Percentiles rank a stretch among this genome's conserved stretches.
Conservation (phyloP, 1,140 invertebrate species). For the Drosophila kohkoa region DNA sequence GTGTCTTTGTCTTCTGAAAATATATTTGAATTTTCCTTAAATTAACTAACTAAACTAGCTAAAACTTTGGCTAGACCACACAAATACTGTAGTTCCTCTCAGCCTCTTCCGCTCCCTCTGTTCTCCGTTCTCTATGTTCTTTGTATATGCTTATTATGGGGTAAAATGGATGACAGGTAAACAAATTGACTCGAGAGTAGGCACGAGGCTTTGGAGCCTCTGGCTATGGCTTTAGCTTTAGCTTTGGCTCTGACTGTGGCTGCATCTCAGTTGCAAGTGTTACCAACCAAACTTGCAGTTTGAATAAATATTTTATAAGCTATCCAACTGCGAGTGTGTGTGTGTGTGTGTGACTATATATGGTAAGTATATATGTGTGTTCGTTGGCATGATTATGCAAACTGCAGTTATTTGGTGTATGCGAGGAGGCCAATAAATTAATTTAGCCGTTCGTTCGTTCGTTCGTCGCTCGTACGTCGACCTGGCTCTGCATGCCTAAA, state of each 20-base stretch:
- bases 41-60: too few species aligned
- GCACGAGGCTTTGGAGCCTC: neutral
- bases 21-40: too few species aligned
- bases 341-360: conserved; percentile 36
- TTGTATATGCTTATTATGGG: conserved; percentile 21
- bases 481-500: conserved; percentile 47
- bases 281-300: conserved; percentile 67
- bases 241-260: neutral
- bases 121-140: neutral
- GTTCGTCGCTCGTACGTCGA: neutral
- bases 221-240: neutral
- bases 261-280: conserved; percentile 53
- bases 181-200: conserved; percentile 45
- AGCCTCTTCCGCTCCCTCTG: neutral
- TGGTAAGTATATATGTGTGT: conserved; percentile 12
- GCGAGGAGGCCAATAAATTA: conserved; percentile 79
- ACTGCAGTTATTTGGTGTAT: conserved; percentile 77
- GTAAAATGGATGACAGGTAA: conserved; percentile 34
- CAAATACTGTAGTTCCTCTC: conserved; percentile 1
- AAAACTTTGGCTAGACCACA: neutral
- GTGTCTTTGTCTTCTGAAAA: neutral
- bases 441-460: conserved; percentile 57
- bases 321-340: conserved; percentile 24
- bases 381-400: conserved; percentile 72
- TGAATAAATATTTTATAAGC: conserved; percentile 80